These are phyloP conservation scores for Melieria omissa DNA, from an alignment of 2,888 invertebrate genomes.

Conservation along the genomic window DNA sequence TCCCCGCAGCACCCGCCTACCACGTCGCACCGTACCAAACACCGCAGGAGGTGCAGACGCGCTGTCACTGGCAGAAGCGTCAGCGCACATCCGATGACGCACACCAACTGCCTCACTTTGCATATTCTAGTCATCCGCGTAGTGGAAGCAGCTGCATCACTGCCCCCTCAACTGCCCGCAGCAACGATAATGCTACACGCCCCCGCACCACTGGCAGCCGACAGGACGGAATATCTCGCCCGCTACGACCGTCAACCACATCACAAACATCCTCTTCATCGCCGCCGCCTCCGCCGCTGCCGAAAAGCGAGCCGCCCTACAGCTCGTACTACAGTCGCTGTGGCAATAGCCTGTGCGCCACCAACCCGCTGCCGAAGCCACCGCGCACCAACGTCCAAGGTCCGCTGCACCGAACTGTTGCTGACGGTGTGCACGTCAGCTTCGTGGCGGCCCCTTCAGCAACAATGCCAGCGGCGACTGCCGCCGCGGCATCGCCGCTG, in stretches of 20 bases:
- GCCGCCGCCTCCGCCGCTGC: slow-evolving; percentile 48
- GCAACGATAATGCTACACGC: background rate
- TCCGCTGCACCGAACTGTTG: background rate
- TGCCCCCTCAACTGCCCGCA: slow-evolving; percentile 10
- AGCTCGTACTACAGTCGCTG: slow-evolving; percentile 37
- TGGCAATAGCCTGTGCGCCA: slow-evolving; percentile 7
- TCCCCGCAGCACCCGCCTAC: slow-evolving; percentile 14
- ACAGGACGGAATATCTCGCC: slow-evolving; percentile 37
- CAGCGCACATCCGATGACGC: slow-evolving; percentile 17
- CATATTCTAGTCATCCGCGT: slow-evolving; percentile 26
- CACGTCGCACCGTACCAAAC: too few species aligned
- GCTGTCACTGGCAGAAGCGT: slow-evolving; percentile 31
- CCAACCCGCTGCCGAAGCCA: slow-evolving; percentile 26
- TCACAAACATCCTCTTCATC: slow-evolving; percentile 34
- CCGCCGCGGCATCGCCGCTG: background rate
- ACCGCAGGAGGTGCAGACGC: slow-evolving; percentile 22
- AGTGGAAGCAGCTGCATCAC: slow-evolving; percentile 6
- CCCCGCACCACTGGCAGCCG: background rate
- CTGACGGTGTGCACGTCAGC: background rate
- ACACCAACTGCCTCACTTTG: slow-evolving; percentile 16
- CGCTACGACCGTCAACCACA: slow-evolving; percentile 34
- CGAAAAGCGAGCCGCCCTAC: slow-evolving; percentile 52
- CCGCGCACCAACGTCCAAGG: slow-evolving; percentile 3
- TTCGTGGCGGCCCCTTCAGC: background rate
- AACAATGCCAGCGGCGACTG: background rate